phyloP scores from a whole-genome alignment of 2,888 invertebrate genomes.

The Chloroclystis v-ata region DNA sequence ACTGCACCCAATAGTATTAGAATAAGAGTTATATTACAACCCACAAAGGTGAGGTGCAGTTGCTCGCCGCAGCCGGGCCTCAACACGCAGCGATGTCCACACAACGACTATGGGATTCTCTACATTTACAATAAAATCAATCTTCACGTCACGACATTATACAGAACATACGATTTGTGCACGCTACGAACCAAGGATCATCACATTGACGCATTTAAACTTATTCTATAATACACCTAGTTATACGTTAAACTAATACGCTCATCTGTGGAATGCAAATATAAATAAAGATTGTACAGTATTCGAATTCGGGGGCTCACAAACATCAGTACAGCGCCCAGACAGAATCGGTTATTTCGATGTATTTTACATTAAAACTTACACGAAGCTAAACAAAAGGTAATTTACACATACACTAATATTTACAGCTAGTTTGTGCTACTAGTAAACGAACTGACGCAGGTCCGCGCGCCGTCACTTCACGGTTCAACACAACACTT shows the following conservation, averaged over 20 bases:
- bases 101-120: slow-evolving; percentile 68
- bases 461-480: slow-evolving; percentile 32
- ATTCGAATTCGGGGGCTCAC: slow-evolving; percentile 53
- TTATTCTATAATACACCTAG: slow-evolving; percentile 57
- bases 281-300: slow-evolving; percentile 66
- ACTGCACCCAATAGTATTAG: not conserved
- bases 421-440: slow-evolving; percentile 76
- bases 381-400: slow-evolving; percentile 50
- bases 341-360: slow-evolving; percentile 64
- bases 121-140: slow-evolving; percentile 21
- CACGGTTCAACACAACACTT: slow-evolving; percentile 51
- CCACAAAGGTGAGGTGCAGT: no score
- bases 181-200: slow-evolving; percentile 71
- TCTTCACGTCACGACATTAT: slow-evolving; percentile 14
- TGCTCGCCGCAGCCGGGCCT: not conserved
- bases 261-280: slow-evolving; percentile 73
- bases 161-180: slow-evolving; percentile 68
- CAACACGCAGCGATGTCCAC: slow-evolving; percentile 61
- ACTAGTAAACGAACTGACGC: slow-evolving; percentile 51
- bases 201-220: slow-evolving; percentile 72
- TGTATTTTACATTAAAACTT: slow-evolving; percentile 65
- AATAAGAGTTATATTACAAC: not conserved
- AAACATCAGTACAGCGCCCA: slow-evolving; percentile 72
- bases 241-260: slow-evolving; percentile 60
- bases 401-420: slow-evolving; percentile 74